Evolutionary conservation across 2,113 vertebrate genomes (phyloP), one percentile per base, ranked within the genome.

Genomic region (Mus spicilegus): DNA sequence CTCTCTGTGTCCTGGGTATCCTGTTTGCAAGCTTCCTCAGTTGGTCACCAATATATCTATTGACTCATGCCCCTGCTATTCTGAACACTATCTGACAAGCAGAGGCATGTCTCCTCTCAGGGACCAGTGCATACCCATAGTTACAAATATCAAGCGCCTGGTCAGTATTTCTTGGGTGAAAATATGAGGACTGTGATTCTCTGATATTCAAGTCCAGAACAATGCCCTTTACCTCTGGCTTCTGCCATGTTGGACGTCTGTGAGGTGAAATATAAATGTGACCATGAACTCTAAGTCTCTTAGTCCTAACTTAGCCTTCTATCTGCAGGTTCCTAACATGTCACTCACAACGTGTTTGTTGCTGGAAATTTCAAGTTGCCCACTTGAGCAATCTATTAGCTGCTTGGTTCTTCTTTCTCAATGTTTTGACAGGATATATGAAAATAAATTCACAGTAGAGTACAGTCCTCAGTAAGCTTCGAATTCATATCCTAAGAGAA

Each of bases 401-500:
- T 36, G 51, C 67, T 89, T 20, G 63, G 94, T 95, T 84, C 69
- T 92, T 72, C 91, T 88, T 80, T 86, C 77, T 49, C 69, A 51
- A 33, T 7, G 42, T 65, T 92, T n/a, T 65, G 91, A 90, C 46
- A 85, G 30, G 73, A 78, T 58, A 5, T 42, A 49, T 89, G 8
- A 82, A 76, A 94, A 42, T 89, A 91, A 84, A 93, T 9, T 14
- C 72, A 46, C 24, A 65, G 13, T 7, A 73, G 84, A n/a, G 39
- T 67, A 63, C 76, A 12, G 56, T 90, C 11, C 69, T 93, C 26
- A 28, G 30, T 65, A 69, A 19, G 2, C 80, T 65, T 72, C 67
- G 65, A 88, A 72, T 20, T 82, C 88, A 3, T 33, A 51, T 65
- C 36, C 70, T 80, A 69, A 82, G 54, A 58, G 49, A 87, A 97